Conservation (phyloP, 2,113 vertebrate species). For the Gymnocephalus cernua region DNA sequence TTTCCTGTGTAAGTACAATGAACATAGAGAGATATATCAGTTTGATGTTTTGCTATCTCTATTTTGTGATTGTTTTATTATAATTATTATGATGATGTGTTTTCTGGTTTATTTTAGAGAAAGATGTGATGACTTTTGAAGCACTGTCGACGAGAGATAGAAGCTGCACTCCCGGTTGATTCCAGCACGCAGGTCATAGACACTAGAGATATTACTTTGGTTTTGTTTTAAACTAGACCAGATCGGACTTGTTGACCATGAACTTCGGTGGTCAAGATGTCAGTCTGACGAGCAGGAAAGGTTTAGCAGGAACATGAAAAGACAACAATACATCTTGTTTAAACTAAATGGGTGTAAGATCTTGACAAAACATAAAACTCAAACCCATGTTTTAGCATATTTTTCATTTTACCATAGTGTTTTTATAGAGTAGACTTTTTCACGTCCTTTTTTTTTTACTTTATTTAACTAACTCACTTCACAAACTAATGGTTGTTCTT, state of each 20-base stretch:
- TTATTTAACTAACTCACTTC: not conserved
- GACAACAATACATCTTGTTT: not conserved
- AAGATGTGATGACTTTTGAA: constrained; percentile 70
- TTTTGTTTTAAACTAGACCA: not conserved
- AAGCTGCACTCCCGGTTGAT: constrained; percentile 69
- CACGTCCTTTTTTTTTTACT: not conserved
- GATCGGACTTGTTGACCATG: not conserved
- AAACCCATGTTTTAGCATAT: not conserved
- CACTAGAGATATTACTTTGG: constrained; percentile 12
- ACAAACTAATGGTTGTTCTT: not conserved
- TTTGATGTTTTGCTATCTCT: constrained; percentile 65
- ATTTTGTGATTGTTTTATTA: constrained; percentile 64
- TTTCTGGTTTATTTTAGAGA: constrained; percentile 62
- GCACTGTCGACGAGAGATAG: constrained; percentile 75
- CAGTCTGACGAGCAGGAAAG: not conserved
- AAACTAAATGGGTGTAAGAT: constrained; percentile 3
- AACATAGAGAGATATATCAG: constrained; percentile 75
- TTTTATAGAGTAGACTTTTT: not conserved
- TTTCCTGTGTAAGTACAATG: constrained; percentile 74
- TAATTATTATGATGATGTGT: constrained; percentile 45
- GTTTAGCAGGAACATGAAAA: not conserved
- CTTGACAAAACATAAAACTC: not conserved
- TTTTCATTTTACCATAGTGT: not conserved
- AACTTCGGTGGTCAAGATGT: not conserved
- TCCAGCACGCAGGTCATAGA: constrained; percentile 34